Percentiles rank a stretch among this genome's conserved stretches.
Evolutionary conservation across 2,888 invertebrate genomes (phyloP).

Genomic region (Spatulosminthurus flaviceps): DNA sequence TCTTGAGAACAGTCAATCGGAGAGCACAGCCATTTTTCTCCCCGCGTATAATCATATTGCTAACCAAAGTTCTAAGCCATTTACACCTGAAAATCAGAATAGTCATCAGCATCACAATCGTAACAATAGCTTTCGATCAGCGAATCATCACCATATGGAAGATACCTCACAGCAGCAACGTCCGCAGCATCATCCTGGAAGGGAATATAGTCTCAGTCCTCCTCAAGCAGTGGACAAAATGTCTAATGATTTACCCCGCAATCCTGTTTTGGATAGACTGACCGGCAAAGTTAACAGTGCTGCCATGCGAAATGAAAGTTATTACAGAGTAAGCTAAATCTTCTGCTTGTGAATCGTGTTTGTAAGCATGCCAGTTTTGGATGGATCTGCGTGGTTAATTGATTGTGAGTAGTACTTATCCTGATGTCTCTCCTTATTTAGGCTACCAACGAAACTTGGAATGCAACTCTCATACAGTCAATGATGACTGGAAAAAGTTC

Average conservation of each 20-base stretch:
- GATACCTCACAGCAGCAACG: not conserved
- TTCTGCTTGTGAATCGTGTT: constrained; percentile 66
- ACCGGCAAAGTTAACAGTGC: constrained; percentile 73
- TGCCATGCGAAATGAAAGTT: constrained; percentile 87
- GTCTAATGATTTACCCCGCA: constrained; percentile 66
- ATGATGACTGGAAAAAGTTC: constrained; percentile 47
- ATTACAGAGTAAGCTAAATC: constrained; percentile 79
- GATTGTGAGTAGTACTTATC: not conserved
- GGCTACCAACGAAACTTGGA: constrained; percentile 73
- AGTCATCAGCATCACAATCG: constrained; percentile 38
- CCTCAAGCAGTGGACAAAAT: constrained; percentile 33
- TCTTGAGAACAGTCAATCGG: not conserved
- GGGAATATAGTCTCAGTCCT: constrained; percentile 39
- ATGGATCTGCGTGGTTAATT: not conserved
- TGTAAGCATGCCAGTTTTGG: not conserved
- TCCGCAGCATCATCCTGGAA: constrained; percentile 5
- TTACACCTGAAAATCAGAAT: constrained; percentile 10
- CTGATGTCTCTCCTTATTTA: constrained; percentile 56
- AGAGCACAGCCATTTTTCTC: constrained; percentile 45
- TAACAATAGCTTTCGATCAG: constrained; percentile 21
- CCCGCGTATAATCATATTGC: constrained; percentile 45
- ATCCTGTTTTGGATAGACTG: constrained; percentile 88
- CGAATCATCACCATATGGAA: constrained; percentile 15
- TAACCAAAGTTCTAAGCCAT: constrained; percentile 17
- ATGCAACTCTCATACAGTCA: constrained; percentile 65